Evolutionary conservation across 64 coral and sea anemone genomes (phyloP).

Genomic region (Astreopora myriophthalma): DNA sequence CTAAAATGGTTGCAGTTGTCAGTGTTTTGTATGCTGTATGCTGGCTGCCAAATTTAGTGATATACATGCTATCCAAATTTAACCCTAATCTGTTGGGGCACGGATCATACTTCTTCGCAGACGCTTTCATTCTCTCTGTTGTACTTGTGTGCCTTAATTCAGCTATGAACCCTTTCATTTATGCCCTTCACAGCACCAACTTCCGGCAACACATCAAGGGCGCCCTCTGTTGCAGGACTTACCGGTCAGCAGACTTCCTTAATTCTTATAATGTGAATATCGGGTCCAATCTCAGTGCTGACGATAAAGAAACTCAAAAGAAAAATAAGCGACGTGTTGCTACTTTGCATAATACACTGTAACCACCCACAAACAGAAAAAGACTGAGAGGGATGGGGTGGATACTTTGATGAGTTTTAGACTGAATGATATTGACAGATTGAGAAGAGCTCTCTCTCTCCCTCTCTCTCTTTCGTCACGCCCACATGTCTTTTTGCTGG

Average conservation of each 20-base stretch:
- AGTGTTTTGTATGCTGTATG: slow-evolving; percentile 51
- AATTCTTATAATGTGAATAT: not conserved
- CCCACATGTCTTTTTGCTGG: too few relatives aligned
- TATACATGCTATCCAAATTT: slow-evolving; percentile 43
- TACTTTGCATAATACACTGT: not conserved
- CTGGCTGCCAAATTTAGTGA: slow-evolving; percentile 59
- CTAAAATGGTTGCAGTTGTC: slow-evolving; percentile 42
- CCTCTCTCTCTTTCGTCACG: too few relatives aligned
- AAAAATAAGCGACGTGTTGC: not conserved
- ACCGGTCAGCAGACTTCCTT: slow-evolving; percentile 18
- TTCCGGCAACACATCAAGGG: slow-evolving; percentile 66
- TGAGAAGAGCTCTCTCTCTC: too few relatives aligned
- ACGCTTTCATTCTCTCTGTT: slow-evolving; percentile 64
- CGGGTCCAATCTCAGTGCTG: not conserved
- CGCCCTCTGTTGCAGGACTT: slow-evolving; percentile 65
- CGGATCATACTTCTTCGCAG: slow-evolving; percentile 60
- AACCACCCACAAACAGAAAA: not conserved
- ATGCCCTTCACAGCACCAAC: slow-evolving; percentile 79
- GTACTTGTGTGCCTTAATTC: slow-evolving; percentile 84
- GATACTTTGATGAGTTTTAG: too few relatives aligned
- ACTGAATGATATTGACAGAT: too few relatives aligned
- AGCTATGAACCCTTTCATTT: slow-evolving; percentile 83
- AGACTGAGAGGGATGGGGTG: not conserved
- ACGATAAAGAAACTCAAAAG: not conserved
- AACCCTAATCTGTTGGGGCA: not conserved